phyloP scores from a whole-genome alignment of 2,888 invertebrate genomes.

The Torymus texanus region DNA sequence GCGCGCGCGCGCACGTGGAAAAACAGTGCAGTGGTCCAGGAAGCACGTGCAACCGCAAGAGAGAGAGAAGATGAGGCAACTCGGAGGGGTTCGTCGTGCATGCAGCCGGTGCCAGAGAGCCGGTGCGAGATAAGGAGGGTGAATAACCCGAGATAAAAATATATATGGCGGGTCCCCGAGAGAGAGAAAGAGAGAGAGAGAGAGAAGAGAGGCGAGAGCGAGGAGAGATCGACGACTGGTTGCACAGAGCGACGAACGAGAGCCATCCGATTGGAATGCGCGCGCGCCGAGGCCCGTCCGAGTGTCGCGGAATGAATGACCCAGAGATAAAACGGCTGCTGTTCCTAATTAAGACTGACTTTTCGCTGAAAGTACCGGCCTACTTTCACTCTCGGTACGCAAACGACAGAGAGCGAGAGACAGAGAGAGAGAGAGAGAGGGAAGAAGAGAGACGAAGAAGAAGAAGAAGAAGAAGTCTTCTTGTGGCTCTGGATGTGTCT shows the following conservation, averaged over 20 bases:
- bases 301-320: constrained; percentile 72
- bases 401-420: too few relatives aligned
- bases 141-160: constrained; percentile 75
- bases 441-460: too few relatives aligned
- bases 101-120: neutral
- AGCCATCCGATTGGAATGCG: constrained; percentile 71
- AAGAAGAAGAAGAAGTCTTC: too few relatives aligned
- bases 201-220: constrained; percentile 21
- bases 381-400: constrained; percentile 59
- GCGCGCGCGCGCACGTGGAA: constrained; percentile 31
- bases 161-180: constrained; percentile 59
- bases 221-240: constrained; percentile 60
- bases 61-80: constrained; percentile 7
- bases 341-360: constrained; percentile 69
- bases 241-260: constrained; percentile 61
- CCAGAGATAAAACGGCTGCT: constrained; percentile 70
- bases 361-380: constrained; percentile 67
- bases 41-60: constrained; percentile 34
- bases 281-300: constrained; percentile 65
- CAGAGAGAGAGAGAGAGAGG: too few relatives aligned
- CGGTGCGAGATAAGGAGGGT: constrained; percentile 65
- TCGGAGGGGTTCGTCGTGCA: neutral
- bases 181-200: neutral
- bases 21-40: constrained; percentile 26
- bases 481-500: neutral